phyloP scores from a whole-genome alignment of 2,888 invertebrate species.

The Microchrysa polita region DNA sequence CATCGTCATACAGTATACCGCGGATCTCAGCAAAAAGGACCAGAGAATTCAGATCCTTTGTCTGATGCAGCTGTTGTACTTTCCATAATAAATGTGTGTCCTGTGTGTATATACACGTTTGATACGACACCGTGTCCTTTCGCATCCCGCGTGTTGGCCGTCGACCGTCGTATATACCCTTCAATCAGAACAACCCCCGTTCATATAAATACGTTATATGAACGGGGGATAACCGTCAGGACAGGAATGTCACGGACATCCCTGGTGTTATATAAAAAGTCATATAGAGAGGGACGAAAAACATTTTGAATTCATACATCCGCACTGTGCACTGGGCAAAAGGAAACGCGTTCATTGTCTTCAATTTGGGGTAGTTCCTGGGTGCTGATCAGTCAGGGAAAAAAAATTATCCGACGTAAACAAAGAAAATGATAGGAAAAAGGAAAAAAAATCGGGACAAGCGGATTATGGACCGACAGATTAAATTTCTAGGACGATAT shows the following conservation, averaged over 20 bases:
- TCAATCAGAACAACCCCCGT: too few species aligned
- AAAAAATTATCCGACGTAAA: slow-evolving; percentile 19
- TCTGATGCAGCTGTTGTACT: slow-evolving; percentile 40
- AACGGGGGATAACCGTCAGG: not conserved
- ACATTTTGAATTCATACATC: not conserved
- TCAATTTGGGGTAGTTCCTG: slow-evolving; percentile 6
- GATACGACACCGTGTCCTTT: slow-evolving; percentile 12
- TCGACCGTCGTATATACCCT: too few species aligned
- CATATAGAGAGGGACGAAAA: slow-evolving; percentile 9
- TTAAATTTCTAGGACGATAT: slow-evolving; percentile 26
- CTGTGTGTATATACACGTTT: slow-evolving; percentile 15
- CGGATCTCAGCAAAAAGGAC: not conserved
- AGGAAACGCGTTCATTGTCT: not conserved
- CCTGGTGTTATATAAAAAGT: slow-evolving; percentile 8
- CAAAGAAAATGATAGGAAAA: slow-evolving; percentile 31
- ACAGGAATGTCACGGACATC: slow-evolving; percentile 39
- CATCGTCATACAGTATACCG: too few species aligned
- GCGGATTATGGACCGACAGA: slow-evolving; percentile 36
- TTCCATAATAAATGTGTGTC: slow-evolving; percentile 22
- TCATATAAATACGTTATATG: not conserved
- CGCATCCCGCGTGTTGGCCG: not conserved
- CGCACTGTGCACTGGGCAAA: not conserved
- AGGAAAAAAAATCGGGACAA: slow-evolving; percentile 12
- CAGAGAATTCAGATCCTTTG: slow-evolving; percentile 34
- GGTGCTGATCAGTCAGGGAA: not conserved